phyloP scores from a whole-genome alignment of 2,113 vertebrate species.

The Donacobius atricapilla region DNA sequence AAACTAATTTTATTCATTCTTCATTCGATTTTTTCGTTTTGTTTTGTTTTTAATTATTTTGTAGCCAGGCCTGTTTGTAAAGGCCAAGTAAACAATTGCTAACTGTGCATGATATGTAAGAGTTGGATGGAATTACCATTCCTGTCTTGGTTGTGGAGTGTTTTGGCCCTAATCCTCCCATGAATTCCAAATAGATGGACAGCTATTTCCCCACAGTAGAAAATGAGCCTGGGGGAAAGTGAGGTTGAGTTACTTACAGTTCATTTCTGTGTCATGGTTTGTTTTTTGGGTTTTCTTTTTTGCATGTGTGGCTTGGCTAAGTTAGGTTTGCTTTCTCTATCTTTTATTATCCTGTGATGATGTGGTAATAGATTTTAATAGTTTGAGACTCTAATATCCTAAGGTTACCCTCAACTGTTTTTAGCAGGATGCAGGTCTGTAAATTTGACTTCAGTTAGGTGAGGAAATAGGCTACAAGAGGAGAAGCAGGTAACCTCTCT shows the following conservation, averaged over 20 bases:
- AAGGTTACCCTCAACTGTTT: not conserved
- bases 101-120: not conserved
- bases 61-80: constrained; percentile 25
- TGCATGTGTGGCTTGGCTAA: not conserved
- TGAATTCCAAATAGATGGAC: not conserved
- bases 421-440: not conserved
- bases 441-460: not conserved
- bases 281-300: not conserved
- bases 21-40: not conserved
- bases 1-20: constrained; percentile 37
- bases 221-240: not conserved
- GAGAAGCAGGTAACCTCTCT: not conserved
- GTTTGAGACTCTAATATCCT: not conserved
- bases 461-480: not conserved
- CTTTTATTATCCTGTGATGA: not conserved
- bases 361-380: not conserved
- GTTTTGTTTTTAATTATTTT: not conserved
- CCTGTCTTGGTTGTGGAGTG: not conserved
- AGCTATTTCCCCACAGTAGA: not conserved
- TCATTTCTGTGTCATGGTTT: not conserved
- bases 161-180: not conserved
- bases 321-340: not conserved
- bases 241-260: not conserved
- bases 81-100: constrained; percentile 39
- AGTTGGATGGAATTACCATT: not conserved